Evolutionary conservation across 2,113 vertebrate species (phyloP).

Genomic region (Cettia cetti): DNA sequence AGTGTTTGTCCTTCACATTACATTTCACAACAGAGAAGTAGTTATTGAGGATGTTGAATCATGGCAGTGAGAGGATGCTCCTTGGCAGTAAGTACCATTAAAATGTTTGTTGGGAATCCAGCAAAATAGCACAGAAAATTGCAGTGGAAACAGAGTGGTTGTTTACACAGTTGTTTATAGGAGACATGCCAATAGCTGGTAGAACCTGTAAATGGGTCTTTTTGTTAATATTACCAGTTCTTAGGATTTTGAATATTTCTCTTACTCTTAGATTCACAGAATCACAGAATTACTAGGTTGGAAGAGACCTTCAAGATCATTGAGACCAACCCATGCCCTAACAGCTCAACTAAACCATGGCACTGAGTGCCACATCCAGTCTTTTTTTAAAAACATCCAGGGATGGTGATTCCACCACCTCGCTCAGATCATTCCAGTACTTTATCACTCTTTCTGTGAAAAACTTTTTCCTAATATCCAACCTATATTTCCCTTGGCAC

Average conservation of each 20-base stretch:
- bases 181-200: background rate
- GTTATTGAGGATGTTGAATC: background rate
- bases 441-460: too few relatives aligned
- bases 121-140: background rate
- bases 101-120: background rate
- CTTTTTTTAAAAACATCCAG: too few relatives aligned
- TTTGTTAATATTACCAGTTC: background rate
- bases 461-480: too few relatives aligned
- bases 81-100: background rate
- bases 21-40: background rate
- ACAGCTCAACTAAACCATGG: too few relatives aligned
- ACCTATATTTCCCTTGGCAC: too few relatives aligned
- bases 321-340: too few relatives aligned
- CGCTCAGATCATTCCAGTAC: too few relatives aligned
- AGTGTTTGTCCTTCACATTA: conserved; percentile 12
- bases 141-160: background rate
- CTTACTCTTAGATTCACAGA: background rate
- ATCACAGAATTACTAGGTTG: too few relatives aligned
- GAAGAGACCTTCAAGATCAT: too few relatives aligned
- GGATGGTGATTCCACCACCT: too few relatives aligned
- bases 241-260: background rate
- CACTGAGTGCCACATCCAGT: too few relatives aligned
- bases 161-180: background rate
- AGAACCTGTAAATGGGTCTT: background rate
- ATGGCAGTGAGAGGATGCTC: background rate